phyloP scores from a whole-genome alignment of 1,140 invertebrate species.

The Littorina saxatilis region DNA sequence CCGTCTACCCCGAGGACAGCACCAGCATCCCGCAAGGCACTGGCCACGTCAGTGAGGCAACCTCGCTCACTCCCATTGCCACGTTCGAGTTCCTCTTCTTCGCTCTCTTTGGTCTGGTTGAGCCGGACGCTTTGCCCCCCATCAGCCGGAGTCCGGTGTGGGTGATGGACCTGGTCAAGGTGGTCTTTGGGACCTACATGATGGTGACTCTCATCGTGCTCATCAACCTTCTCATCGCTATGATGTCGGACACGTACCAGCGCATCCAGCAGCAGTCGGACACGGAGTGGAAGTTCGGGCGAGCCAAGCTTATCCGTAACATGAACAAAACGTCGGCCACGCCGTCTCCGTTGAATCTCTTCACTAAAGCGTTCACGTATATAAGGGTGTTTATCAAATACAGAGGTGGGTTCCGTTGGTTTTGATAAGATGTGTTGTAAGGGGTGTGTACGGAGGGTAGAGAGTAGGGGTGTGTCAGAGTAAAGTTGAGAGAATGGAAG shows the following conservation, averaged over 20 bases:
- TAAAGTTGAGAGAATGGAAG: background rate
- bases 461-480: background rate
- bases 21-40: slow-evolving; percentile 28
- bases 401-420: slow-evolving; percentile 76
- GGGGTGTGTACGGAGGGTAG: background rate
- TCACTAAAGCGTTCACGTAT: slow-evolving; percentile 86
- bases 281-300: slow-evolving; percentile 99
- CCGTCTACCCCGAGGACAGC: slow-evolving; percentile 78
- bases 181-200: slow-evolving; percentile 96
- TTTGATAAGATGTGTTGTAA: background rate
- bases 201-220: slow-evolving; percentile 98
- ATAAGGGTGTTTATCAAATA: slow-evolving; percentile 88
- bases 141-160: slow-evolving; percentile 78
- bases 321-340: slow-evolving; percentile 99
- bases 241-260: slow-evolving; percentile 99
- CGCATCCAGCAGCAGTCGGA: slow-evolving; percentile 99
- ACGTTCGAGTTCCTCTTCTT: slow-evolving; percentile 98
- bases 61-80: slow-evolving; percentile 78
- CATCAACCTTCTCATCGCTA: slow-evolving; percentile 99
- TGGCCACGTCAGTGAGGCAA: background rate
- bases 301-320: slow-evolving; percentile 98
- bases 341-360: slow-evolving; percentile 96
- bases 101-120: slow-evolving; percentile 97
- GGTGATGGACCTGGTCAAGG: slow-evolving; percentile 77
- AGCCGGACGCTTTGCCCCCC: slow-evolving; percentile 83